Evolutionary conservation across 2,113 vertebrate genomes (phyloP).

Genomic region (Dipodomys spectabilis): DNA sequence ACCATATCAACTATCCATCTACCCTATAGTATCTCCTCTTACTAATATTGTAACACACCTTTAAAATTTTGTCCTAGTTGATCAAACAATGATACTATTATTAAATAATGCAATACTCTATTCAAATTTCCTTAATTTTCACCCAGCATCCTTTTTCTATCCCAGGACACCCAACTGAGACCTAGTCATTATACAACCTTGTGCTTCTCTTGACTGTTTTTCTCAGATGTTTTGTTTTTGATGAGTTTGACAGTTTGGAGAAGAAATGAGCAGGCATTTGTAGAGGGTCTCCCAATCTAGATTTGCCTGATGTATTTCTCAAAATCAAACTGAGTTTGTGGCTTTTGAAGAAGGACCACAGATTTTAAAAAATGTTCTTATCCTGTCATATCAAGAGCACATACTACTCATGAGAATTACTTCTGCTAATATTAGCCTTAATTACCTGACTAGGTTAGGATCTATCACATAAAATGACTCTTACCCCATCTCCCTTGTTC

Average conservation of each 20-base stretch:
- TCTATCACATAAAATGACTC: neutral
- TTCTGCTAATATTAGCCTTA: too few species aligned
- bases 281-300: neutral
- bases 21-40: neutral
- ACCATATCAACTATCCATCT: neutral
- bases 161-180: neutral
- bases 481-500: too few species aligned
- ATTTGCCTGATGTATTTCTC: neutral
- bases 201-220: neutral
- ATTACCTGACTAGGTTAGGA: neutral
- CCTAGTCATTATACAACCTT: neutral
- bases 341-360: neutral
- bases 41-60: neutral
- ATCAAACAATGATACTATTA: neutral
- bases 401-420: neutral
- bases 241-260: neutral
- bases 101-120: neutral
- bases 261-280: neutral
- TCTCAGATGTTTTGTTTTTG: neutral
- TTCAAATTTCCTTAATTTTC: neutral
- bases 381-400: neutral
- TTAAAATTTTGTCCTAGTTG: neutral
- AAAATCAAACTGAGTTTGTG: neutral
- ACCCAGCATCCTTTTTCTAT: neutral
- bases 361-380: neutral